Conservation (phyloP, 2,888 invertebrate genomes). For the Drosophila gaucha region DNA sequence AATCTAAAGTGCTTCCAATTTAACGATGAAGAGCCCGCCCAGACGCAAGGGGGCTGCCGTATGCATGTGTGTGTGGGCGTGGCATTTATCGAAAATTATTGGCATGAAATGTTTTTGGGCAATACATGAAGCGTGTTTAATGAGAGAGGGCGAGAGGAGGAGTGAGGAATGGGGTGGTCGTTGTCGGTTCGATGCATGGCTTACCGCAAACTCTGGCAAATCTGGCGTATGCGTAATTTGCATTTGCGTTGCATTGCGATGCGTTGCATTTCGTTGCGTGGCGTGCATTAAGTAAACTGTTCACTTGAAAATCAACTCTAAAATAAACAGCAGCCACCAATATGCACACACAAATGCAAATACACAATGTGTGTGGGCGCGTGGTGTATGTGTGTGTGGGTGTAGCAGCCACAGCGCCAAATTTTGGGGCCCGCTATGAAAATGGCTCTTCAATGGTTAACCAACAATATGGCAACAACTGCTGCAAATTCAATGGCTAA, state of each 20-base stretch:
- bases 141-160: background rate
- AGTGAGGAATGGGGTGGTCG: background rate
- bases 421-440: constrained; percentile 56
- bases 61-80: constrained; percentile 38
- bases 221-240: constrained; percentile 76
- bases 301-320: constrained; percentile 81
- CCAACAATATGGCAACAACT: constrained; percentile 73
- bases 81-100: constrained; percentile 78
- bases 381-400: constrained; percentile 14
- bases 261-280: constrained; percentile 39
- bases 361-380: constrained; percentile 17
- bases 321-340: constrained; percentile 73
- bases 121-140: constrained; percentile 22
- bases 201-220: constrained; percentile 70
- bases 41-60: constrained; percentile 24
- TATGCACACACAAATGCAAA: constrained; percentile 56
- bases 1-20: constrained; percentile 79
- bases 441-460: constrained; percentile 74
- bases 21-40: constrained; percentile 59
- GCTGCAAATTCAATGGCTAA: constrained; percentile 59
- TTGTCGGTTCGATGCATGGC: constrained; percentile 40
- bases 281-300: constrained; percentile 78
- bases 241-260: constrained; percentile 58
- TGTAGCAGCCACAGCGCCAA: constrained; percentile 40
- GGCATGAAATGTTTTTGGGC: constrained; percentile 56